Conservation (phyloP, 2,113 vertebrate genomes). For the Centropus unirufus region DNA sequence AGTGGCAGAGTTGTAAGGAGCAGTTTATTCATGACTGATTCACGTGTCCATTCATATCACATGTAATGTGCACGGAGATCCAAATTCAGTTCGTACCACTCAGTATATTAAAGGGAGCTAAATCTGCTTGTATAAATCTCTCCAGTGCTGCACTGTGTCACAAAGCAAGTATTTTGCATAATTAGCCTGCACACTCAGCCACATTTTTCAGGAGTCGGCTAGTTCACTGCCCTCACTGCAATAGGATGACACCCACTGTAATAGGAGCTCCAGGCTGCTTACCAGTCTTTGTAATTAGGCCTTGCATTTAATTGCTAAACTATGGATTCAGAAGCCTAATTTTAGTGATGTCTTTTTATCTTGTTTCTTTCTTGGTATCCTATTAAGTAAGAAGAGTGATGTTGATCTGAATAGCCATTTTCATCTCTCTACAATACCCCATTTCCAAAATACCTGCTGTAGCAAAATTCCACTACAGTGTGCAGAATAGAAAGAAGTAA, state of each 20-base stretch:
- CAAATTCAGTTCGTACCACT: neutral
- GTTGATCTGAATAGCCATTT: neutral
- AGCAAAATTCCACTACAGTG: neutral
- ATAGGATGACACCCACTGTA: conserved; percentile 17
- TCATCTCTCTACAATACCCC: neutral
- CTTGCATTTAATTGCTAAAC: conserved; percentile 33
- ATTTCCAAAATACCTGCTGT: neutral
- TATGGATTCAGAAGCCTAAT: conserved; percentile 20
- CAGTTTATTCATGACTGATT: neutral
- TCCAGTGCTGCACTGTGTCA: neutral
- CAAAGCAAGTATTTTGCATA: conserved; percentile 52
- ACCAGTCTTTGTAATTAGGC: conserved; percentile 8
- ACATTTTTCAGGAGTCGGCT: conserved; percentile 23
- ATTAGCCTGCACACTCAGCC: conserved; percentile 25
- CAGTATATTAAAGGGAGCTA: neutral
- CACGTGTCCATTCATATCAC: neutral
- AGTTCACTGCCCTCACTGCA: conserved; percentile 38
- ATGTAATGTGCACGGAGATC: neutral
- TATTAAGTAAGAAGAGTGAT: neutral
- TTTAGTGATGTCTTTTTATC: neutral
- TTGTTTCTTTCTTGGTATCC: neutral
- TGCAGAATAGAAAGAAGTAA: neutral
- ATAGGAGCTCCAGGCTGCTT: neutral
- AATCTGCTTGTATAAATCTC: conserved; percentile 37
- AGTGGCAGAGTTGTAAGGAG: neutral